Evolutionary conservation across 1,140 invertebrate genomes (phyloP), one percentile per base, ranked within the genome.

Genomic region (Zophobas morio): DNA sequence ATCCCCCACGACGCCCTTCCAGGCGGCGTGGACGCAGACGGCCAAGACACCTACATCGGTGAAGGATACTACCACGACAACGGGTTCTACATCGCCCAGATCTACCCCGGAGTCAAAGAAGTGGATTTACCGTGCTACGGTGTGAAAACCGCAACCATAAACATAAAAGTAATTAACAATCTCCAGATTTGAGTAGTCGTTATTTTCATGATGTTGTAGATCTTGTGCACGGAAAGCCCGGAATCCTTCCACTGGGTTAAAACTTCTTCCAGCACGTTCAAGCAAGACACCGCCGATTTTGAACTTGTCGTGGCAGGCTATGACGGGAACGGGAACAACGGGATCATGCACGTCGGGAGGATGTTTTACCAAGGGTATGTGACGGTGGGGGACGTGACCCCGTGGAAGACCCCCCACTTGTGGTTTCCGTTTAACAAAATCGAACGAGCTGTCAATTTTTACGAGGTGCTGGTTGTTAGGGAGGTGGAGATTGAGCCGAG

Each of bases 341-440:
- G 60, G 6, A 40, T 66, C 1, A 32, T 66, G n/a, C 37, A 66
- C 20, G 39, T 66, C 0, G 60, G 60, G 3, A 40, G 60, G 5
- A 46, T 66, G 40, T 66, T 66, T 32, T 66, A 66, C 2, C 60
- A 66, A 42, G 60, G 60, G 6, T n/a, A 36, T 20, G 60, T 66
- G 1, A 40, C 33, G 42, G 60, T 66, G 2, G 60, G 60, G 2
- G 60, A 66, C 33, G 60, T 66, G 2, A 66, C 60, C 1, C 37
- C 60, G 0, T 66, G 60, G 60, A 32, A 66, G 42, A 20, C 20
- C n/a, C 37, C 42, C 0, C 60, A 66, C 20, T 32, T 66, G 2
- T 66, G 37, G 37, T 66, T 66, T 5, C 37, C 39, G 0, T 66
- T 66, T 20, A 37, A 40, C 2, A 40, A 66, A 46, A 20, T 66